A percentile compares a stretch with the other conserved stretches of the same genome.
These are phyloP conservation scores for Seira sanloemensis DNA, from an alignment of 2,888 invertebrate species.

Conservation along the genomic window DNA sequence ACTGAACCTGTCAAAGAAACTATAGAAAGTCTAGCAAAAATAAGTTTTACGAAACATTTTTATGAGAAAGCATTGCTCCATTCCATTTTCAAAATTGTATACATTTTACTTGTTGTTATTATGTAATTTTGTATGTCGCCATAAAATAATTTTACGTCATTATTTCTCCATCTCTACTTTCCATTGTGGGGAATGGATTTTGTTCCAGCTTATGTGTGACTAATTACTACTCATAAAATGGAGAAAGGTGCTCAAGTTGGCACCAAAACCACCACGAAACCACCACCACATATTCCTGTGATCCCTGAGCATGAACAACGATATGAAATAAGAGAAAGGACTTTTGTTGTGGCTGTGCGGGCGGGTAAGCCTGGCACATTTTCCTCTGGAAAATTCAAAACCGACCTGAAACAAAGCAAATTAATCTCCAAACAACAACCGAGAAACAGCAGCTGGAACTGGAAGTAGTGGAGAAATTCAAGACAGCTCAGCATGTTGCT, in stretches of 20 bases:
- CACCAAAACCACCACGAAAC: slow-evolving; percentile 47
- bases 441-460: neutral
- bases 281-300: slow-evolving; percentile 28
- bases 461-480: neutral
- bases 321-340: slow-evolving; percentile 45
- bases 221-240: slow-evolving; percentile 69
- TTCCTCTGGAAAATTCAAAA: neutral
- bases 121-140: slow-evolving; percentile 7
- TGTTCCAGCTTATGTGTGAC: slow-evolving; percentile 60
- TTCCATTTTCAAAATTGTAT: neutral
- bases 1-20: neutral
- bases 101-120: neutral
- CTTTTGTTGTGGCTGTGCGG: neutral
- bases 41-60: neutral
- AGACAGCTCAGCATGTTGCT: neutral
- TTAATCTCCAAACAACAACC: slow-evolving; percentile 6
- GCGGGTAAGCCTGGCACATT: neutral
- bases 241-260: slow-evolving; percentile 59
- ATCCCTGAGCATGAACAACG: slow-evolving; percentile 3
- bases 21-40: neutral
- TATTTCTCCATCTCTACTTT: neutral
- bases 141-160: slow-evolving; percentile 35
- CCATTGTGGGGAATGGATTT: slow-evolving; percentile 41
- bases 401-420: neutral
- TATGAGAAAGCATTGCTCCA: neutral